A percentile compares a stretch with the other conserved stretches of the same genome.
These are phyloP conservation scores for Diuraphis noxia DNA, from an alignment of 1,140 invertebrate genomes.

Conservation along the genomic window DNA sequence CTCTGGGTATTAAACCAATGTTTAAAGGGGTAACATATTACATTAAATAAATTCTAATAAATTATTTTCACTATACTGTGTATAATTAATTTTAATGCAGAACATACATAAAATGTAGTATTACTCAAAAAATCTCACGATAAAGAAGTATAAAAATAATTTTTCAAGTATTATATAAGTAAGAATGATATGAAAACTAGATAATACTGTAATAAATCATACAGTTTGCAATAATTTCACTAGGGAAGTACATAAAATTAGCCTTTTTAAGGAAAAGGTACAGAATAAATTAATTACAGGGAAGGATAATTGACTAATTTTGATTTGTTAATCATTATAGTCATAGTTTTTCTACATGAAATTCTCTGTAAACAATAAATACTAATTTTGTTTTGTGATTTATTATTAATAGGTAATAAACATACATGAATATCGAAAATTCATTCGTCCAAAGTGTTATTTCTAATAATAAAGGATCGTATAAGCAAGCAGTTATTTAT, in stretches of 20 bases:
- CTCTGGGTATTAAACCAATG: too few relatives aligned
- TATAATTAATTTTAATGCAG: too few relatives aligned
- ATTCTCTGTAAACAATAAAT: neutral
- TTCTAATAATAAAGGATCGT: neutral
- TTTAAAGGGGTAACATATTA: too few relatives aligned
- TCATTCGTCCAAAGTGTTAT: neutral
- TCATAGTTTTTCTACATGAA: neutral
- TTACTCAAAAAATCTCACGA: neutral
- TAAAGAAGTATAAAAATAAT: neutral
- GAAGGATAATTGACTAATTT: neutral
- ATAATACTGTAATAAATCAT: neutral
- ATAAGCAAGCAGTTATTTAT: neutral
- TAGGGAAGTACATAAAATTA: neutral
- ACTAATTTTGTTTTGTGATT: neutral
- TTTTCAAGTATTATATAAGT: neutral
- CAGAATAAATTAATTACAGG: neutral
- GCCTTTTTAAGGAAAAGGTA: neutral
- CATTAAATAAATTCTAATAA: neutral
- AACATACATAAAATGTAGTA: neutral
- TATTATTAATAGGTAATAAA: neutral
- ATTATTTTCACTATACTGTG: neutral
- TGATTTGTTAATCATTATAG: neutral
- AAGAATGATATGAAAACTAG: neutral
- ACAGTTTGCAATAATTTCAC: neutral
- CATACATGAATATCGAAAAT: neutral